phyloP scores from a whole-genome alignment of 2,113 vertebrate genomes.

The Odontesthes bonariensis region DNA sequence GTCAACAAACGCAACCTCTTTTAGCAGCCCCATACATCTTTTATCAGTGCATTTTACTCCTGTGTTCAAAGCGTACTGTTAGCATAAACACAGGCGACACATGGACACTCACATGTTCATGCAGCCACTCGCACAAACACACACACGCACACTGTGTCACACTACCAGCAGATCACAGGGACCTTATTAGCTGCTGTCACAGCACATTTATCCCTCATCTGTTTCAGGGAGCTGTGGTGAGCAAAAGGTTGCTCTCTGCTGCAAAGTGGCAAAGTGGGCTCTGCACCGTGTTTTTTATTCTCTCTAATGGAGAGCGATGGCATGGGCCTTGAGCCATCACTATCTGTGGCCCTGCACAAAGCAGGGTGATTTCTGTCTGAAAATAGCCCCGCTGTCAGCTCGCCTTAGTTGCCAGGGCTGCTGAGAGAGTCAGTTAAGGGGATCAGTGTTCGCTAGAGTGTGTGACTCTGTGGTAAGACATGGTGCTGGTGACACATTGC shows the following conservation, averaged over 20 bases:
- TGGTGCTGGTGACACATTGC: constrained; percentile 63
- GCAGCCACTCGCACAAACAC: constrained; percentile 8
- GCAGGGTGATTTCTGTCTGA: constrained; percentile 77
- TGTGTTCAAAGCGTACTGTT: constrained; percentile 28
- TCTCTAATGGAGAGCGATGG: constrained; percentile 84
- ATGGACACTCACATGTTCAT: constrained; percentile 7
- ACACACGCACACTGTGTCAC: constrained; percentile 21
- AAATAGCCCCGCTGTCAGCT: constrained; percentile 78
- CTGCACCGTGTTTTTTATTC: constrained; percentile 82
- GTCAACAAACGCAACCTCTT: constrained; percentile 37
- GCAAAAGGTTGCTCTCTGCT: constrained; percentile 80
- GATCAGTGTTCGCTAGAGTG: constrained; percentile 84
- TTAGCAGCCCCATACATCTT: constrained; percentile 34
- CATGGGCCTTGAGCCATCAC: constrained; percentile 80
- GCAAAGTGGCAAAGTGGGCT: constrained; percentile 75
- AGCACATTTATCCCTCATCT: constrained; percentile 85
- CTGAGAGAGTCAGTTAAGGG: constrained; percentile 83
- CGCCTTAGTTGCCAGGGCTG: constrained; percentile 49
- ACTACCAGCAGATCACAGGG: constrained; percentile 64
- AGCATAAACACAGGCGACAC: constrained; percentile 28
- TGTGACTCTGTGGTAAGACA: constrained; percentile 75
- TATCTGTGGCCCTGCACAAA: constrained; percentile 80
- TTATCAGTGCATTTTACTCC: constrained; percentile 35
- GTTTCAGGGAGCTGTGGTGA: constrained; percentile 77
- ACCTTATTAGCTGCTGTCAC: constrained; percentile 86